phyloP scores from a whole-genome alignment of 2,113 vertebrate species.

The Lycaon pictus region DNA sequence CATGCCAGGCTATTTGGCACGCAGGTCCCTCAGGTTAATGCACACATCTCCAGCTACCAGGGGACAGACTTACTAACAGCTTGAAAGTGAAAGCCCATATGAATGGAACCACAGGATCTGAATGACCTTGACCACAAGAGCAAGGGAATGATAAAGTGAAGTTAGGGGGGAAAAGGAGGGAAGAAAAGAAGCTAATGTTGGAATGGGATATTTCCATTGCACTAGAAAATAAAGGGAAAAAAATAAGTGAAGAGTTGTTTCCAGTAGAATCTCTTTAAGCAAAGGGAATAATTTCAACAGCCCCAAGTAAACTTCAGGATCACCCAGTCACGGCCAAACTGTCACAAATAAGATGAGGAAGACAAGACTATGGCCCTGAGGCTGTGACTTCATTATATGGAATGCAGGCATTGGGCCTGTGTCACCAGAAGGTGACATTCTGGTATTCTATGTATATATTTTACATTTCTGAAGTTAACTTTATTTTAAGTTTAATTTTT shows the following conservation, averaged over 20 bases:
- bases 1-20: not conserved
- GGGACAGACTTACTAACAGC: not conserved
- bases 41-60: not conserved
- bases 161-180: not conserved
- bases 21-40: not conserved
- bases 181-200: not conserved
- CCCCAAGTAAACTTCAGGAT: conserved; percentile 56
- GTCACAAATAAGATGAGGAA: conserved; percentile 23
- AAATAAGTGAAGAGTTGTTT: not conserved
- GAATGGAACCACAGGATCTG: not conserved
- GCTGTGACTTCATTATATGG: not conserved
- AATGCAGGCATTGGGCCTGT: not conserved
- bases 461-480: not conserved
- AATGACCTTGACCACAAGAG: not conserved
- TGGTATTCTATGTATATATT: not conserved
- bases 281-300: not conserved
- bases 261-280: conserved; percentile 26
- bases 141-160: conserved; percentile 25
- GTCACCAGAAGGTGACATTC: not conserved
- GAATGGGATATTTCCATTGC: not conserved
- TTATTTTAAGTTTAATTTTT: not conserved
- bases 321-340: conserved; percentile 54
- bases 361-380: not conserved
- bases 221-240: conserved; percentile 22
- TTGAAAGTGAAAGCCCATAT: conserved; percentile 14